phyloP scores from a whole-genome alignment of 2,113 vertebrate genomes.

The Anoplopoma fimbria region DNA sequence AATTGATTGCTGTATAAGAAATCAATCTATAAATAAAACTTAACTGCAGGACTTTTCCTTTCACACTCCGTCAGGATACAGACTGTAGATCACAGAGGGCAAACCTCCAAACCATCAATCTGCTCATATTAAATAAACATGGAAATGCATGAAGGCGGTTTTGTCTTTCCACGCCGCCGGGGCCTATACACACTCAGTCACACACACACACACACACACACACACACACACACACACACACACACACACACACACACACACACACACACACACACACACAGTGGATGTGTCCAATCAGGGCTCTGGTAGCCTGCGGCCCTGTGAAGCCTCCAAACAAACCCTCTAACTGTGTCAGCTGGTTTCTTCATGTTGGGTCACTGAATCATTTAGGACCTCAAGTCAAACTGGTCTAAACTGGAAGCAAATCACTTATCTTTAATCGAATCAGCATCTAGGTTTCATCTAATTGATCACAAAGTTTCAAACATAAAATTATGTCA shows the following conservation, averaged over 20 bases:
- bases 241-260: constrained; percentile 19
- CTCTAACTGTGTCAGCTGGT: constrained; percentile 1
- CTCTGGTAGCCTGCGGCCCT: constrained; percentile 20
- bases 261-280: constrained; percentile 13
- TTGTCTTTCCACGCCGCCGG: constrained; percentile 33
- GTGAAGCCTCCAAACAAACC: constrained; percentile 19
- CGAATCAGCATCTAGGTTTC: not conserved
- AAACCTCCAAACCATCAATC: constrained; percentile 30
- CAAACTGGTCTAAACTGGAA: not conserved
- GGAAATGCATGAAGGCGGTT: constrained; percentile 2
- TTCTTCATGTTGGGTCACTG: not conserved
- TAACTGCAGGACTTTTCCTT: not conserved
- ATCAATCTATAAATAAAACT: not conserved
- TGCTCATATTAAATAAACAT: constrained; percentile 57
- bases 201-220: constrained; percentile 16
- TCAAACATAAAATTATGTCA: not conserved
- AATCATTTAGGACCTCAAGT: not conserved
- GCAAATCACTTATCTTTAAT: not conserved
- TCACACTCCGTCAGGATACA: not conserved
- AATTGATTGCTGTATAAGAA: no score
- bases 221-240: constrained; percentile 25
- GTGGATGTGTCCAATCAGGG: constrained; percentile 21
- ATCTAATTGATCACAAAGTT: not conserved
- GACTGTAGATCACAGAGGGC: not conserved
- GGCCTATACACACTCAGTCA: constrained; percentile 7